phyloP scores from a whole-genome alignment of 2,888 invertebrate genomes.

The Harpagoxenus sublaevis region DNA sequence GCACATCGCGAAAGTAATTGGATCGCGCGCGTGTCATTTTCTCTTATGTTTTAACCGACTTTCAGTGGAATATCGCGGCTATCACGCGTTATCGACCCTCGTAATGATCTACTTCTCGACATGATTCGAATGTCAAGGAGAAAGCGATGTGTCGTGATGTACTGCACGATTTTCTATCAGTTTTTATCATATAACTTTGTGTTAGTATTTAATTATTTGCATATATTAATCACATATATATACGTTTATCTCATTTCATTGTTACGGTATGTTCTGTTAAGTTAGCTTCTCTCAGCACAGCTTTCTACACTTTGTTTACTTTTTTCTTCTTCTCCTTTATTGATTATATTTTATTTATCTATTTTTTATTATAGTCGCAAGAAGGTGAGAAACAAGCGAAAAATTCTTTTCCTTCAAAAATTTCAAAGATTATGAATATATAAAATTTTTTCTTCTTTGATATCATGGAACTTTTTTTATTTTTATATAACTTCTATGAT shows the following conservation, averaged over 20 bases:
- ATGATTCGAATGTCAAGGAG: slow-evolving; percentile 68
- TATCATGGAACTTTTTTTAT: neutral
- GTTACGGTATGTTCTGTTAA: no score
- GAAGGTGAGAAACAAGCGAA: neutral
- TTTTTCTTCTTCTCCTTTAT: neutral
- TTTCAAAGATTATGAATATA: neutral
- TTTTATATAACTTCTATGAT: neutral
- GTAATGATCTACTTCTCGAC: slow-evolving; percentile 49
- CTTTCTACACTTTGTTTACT: neutral
- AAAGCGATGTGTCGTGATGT: slow-evolving; percentile 62
- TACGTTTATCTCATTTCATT: neutral
- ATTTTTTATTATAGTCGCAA: neutral
- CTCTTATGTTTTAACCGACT: slow-evolving; percentile 50
- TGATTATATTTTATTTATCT: neutral
- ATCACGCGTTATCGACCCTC: slow-evolving; percentile 45
- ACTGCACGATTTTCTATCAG: neutral
- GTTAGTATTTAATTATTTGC: neutral
- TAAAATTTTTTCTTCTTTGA: neutral
- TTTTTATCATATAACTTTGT: neutral
- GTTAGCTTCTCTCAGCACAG: no score
- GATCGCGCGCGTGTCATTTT: slow-evolving; percentile 55
- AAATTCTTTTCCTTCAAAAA: neutral
- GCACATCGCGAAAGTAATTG: slow-evolving; percentile 40
- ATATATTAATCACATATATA: neutral
- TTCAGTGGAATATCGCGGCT: slow-evolving; percentile 48